These are phyloP conservation scores for Exephanes ischioxanthus DNA, from an alignment of 2,888 invertebrate species.

Conservation along the genomic window DNA sequence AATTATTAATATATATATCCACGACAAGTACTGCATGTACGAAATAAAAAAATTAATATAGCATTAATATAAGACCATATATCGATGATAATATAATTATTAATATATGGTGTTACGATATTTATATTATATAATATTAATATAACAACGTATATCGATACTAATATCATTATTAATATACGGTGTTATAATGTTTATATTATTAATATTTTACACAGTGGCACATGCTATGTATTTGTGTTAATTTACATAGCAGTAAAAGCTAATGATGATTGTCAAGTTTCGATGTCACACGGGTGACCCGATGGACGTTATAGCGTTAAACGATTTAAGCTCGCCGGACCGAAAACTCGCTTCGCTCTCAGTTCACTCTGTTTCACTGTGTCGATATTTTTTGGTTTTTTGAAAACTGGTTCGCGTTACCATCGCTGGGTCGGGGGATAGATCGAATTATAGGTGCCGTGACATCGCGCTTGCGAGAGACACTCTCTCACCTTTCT, in stretches of 20 bases:
- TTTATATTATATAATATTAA: not conserved
- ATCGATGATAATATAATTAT: not conserved
- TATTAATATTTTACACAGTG: not conserved
- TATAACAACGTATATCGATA: not conserved
- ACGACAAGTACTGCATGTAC: not conserved
- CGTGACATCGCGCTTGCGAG: slow-evolving; percentile 40
- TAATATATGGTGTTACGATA: not conserved
- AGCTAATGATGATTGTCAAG: slow-evolving; percentile 31
- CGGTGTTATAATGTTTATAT: not conserved
- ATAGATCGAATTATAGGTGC: slow-evolving; percentile 56
- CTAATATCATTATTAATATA: not conserved
- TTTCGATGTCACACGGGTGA: not conserved
- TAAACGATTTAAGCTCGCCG: slow-evolving; percentile 50
- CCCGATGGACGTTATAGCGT: slow-evolving; percentile 29
- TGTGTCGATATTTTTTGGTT: not conserved
- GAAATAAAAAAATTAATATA: not conserved
- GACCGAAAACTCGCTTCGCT: slow-evolving; percentile 31
- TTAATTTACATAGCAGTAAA: not conserved
- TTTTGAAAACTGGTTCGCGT: slow-evolving; percentile 45
- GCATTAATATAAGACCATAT: not conserved
- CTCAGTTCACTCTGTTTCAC: not conserved
- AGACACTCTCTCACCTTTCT: not conserved
- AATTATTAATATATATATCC: not conserved
- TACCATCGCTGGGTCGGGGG: slow-evolving; percentile 8
- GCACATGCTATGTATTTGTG: not conserved